A percentile compares a stretch with the other conserved stretches of the same genome.
Evolutionary conservation across 2,113 vertebrate genomes (phyloP).

Genomic region (Cyanoliseus patagonus): DNA sequence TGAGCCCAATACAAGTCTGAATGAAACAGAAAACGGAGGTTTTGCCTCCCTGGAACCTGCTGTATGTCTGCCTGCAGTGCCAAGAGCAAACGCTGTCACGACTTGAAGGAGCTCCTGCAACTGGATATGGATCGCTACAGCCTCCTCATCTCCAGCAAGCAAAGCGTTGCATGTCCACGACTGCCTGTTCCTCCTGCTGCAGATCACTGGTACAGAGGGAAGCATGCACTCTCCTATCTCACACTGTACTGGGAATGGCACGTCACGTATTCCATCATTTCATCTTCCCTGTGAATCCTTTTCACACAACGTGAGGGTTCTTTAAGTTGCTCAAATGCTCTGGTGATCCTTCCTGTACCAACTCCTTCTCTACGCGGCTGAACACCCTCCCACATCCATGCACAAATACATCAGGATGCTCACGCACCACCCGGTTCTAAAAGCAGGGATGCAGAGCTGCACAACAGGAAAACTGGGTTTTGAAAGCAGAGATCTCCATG

Average conservation of each 20-base stretch:
- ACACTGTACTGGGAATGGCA: not conserved
- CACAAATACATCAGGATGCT: not conserved
- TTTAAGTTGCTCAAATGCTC: not conserved
- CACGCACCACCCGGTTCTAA: not conserved
- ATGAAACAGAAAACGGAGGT: not conserved
- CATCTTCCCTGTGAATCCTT: not conserved
- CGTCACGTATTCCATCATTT: accelerated
- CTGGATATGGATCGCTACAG: not conserved
- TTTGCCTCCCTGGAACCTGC: not conserved
- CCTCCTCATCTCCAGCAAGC: not conserved
- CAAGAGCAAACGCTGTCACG: not conserved
- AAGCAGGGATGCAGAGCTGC: not conserved
- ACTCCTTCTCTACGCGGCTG: not conserved
- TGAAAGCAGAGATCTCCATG: not conserved
- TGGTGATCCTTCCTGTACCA: not conserved
- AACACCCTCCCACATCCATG: not conserved
- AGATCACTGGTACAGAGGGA: not conserved
- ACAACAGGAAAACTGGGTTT: not conserved
- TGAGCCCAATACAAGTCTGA: not conserved
- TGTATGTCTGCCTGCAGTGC: not conserved
- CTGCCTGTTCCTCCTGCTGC: not conserved
- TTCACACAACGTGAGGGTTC: not conserved
- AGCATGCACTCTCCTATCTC: not conserved
- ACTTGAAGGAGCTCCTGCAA: not conserved
- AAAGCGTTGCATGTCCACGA: not conserved